Evolutionary conservation across 2,113 vertebrate species (phyloP), one percentile per base, ranked within the genome.

Genomic region (Caracal caracal): DNA sequence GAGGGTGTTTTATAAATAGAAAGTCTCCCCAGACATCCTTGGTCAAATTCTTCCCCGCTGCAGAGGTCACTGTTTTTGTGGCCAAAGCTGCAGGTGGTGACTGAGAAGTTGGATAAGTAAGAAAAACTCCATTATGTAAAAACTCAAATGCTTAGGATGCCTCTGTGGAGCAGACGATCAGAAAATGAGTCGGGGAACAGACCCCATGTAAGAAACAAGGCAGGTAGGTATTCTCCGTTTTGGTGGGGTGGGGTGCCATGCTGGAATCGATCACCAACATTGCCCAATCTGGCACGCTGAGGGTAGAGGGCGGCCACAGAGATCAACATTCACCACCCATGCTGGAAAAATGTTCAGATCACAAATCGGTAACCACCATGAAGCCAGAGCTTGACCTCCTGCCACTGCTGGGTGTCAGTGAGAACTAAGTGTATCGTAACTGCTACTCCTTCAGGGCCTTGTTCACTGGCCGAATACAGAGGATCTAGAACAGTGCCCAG

Each of bases 11-110:
- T 61, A 93, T 59, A 81, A 85, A 88, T 78, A 85, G 4, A 73
- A 91, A 68, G 70, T 56, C 85, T 96, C 93, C 71, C 88, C 78
- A 11, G 68, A 79, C 43, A 89, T 51, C 93, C 73, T 76, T 75
- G 56, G 86, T 82, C 82, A 86, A 80, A 95, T 87, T 87, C 65
- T 53, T 95, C 65, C 61, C 5, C 3, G 80, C 95, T 90, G 79
- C 84, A 96, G 96, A 97, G 93, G 92, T 96, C 93, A 94, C 75
- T 61, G 63, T 82, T 97, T 94, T 93, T 97, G 92, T 97, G 96
- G 93, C 92, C 94, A 94, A 93, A 87, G 91, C 68, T 87, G 83
- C 83, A 87, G 91, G 91, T 95, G 95, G 89, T 95, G 51, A 89
- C 35, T 79, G 95, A 93, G 86, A 79, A 2, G 33, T 49, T 75